phyloP scores from a whole-genome alignment of 1,140 invertebrate species.

The Elysia chlorotica region DNA sequence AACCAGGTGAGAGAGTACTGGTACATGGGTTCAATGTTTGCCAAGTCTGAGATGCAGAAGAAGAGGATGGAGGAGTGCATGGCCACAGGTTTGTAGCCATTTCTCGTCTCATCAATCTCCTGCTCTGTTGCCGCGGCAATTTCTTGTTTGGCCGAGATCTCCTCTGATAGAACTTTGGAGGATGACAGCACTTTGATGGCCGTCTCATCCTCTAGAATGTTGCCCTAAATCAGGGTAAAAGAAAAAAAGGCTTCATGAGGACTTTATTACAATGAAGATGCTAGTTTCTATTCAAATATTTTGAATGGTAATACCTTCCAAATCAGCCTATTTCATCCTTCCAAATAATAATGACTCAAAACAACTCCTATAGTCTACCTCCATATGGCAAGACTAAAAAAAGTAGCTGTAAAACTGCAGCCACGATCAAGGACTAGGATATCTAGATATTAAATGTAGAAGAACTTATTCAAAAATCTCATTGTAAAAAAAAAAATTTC shows the following conservation, averaged over 20 bases:
- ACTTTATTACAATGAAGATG: no score
- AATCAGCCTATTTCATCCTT: no score
- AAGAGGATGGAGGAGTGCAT: slow-evolving; percentile 61
- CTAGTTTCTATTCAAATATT: no score
- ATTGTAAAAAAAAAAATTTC: no score
- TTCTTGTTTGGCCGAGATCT: slow-evolving; percentile 62
- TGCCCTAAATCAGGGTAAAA: slow-evolving; percentile 47
- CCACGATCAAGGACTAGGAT: not conserved
- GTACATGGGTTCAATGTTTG: slow-evolving; percentile 64
- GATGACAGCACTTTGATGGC: slow-evolving; percentile 61
- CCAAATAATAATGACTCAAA: no score
- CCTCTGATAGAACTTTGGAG: slow-evolving; percentile 59
- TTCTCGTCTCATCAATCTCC: slow-evolving; percentile 61
- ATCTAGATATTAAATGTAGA: not conserved
- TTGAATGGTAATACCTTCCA: no score
- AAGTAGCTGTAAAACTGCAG: not conserved
- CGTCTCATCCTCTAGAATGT: slow-evolving; percentile 62
- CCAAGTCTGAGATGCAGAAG: slow-evolving; percentile 63
- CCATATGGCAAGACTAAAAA: not conserved
- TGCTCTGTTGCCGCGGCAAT: slow-evolving; percentile 58
- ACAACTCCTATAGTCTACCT: no score
- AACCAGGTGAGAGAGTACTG: slow-evolving; percentile 64
- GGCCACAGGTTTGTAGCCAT: slow-evolving; percentile 61
- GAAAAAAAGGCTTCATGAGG: no score
- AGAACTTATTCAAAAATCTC: no score